Base-by-base conservation (phyloP, 2,888 invertebrate species). In the Erebia ligea region DNA sequence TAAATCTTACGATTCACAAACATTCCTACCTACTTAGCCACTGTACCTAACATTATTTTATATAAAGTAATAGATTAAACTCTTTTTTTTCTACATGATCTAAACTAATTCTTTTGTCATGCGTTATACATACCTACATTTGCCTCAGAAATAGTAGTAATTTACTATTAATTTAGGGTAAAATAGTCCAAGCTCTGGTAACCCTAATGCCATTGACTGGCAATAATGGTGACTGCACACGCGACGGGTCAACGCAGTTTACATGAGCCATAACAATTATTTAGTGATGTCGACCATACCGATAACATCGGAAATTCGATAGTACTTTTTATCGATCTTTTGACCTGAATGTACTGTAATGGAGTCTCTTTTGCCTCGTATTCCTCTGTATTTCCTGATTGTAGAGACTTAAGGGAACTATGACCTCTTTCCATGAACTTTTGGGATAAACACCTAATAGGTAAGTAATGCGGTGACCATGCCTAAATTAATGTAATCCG, bases 241-340 rank as follows among this genome's bases (percentile, higher is more conserved):
- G 59, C 59, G 40, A 59, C 17, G 59, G 40, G 59, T 59, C 34
- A 59, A 17, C 17, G 15, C 17, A 40, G n/a, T 59, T 17, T 10
- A 19, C 19, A 61, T 61, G 61, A 45, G 15, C 34, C 42, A 59
- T 42, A 40, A 42, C 34, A 34, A 34, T 34, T 34, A 34, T 42
- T 59, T 42, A 59, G 59, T 4, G 42, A 59, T 59, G 42, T 17
- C 17, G 59, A 11, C 9, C 5, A n/a, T 9, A 8, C n/a, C 34
- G 61, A 61, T 45, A 61, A 42, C 61, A 45, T 61, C 45, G 19
- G 54, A 54, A 17, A 25, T 40, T 40, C n/a, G 58, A 42, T 17
- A 8, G 17, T 17, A 40, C 42, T 40, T 58, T 40, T 17, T 42
- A 42, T 42, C 59, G 59, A 59, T 59, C 42, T 48, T 48, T 48